These are phyloP conservation scores for Drosophila bocki DNA, from an alignment of 1,140 invertebrate genomes.

Conservation along the genomic window DNA sequence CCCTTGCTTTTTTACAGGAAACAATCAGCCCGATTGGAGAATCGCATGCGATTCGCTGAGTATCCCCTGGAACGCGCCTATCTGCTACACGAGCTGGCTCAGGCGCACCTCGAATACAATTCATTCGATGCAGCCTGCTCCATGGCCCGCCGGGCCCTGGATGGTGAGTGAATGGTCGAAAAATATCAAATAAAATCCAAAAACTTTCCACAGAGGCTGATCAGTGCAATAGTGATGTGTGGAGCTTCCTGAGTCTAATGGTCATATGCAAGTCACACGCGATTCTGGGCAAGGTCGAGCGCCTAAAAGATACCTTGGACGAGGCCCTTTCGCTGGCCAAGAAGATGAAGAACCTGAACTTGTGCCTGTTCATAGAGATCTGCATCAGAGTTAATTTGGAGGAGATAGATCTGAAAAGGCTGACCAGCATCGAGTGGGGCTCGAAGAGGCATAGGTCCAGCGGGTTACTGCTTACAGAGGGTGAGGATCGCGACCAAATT, in stretches of 20 bases:
- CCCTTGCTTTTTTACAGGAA: constrained; percentile 32
- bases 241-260: constrained; percentile 63
- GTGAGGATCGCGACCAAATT: constrained; percentile 8
- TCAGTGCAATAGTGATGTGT: constrained; percentile 54
- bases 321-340: constrained; percentile 53
- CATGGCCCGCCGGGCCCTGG: constrained; percentile 58
- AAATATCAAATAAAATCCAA: too few relatives aligned
- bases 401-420: constrained; percentile 57
- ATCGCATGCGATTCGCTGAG: constrained; percentile 65
- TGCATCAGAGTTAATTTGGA: constrained; percentile 60
- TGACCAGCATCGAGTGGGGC: not conserved
- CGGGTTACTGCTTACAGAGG: too few relatives aligned
- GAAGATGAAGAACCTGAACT: constrained; percentile 51
- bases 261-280: constrained; percentile 69
- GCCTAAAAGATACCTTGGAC: constrained; percentile 37
- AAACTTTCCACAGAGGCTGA: constrained; percentile 41
- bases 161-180: constrained; percentile 34
- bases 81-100: constrained; percentile 70
- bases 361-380: constrained; percentile 64
- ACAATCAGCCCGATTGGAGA: constrained; percentile 48
- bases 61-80: constrained; percentile 72
- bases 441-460: not conserved
- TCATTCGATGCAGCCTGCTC: constrained; percentile 67
- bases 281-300: constrained; percentile 64
- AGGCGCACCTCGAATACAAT: constrained; percentile 56